Evolutionary conservation across 2,113 vertebrate genomes (phyloP).

Genomic region (Corapipo altera): DNA sequence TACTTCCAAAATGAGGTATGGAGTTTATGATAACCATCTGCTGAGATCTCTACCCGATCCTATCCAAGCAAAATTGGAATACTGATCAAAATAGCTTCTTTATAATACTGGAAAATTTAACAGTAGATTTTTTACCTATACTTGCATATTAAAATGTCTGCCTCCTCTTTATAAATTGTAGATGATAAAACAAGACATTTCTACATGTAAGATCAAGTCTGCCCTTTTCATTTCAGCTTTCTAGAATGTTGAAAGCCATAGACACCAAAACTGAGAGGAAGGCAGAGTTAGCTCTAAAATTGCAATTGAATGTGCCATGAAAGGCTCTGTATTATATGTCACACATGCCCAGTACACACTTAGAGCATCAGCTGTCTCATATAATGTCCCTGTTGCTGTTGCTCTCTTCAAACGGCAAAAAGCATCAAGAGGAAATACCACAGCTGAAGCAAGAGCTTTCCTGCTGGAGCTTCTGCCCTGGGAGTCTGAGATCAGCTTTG

Average conservation of each 20-base stretch:
- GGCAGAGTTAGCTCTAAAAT: neutral
- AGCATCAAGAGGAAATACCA: neutral
- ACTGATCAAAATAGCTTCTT: constrained; percentile 58
- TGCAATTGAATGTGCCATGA: neutral
- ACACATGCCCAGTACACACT: neutral
- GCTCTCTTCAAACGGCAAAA: neutral
- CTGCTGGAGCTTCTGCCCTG: neutral
- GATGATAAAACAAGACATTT: neutral
- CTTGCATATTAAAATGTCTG: neutral
- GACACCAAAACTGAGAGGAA: neutral
- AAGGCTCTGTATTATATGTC: neutral
- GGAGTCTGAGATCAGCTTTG: neutral
- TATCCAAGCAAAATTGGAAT: constrained; percentile 63
- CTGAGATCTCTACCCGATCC: constrained; percentile 46
- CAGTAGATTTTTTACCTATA: constrained; percentile 6
- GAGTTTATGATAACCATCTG: constrained; percentile 71
- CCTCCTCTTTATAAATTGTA: constrained; percentile 8
- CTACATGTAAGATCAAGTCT: neutral
- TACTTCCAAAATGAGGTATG: constrained; percentile 52
- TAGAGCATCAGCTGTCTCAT: neutral
- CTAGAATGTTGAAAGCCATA: neutral
- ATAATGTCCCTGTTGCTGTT: neutral
- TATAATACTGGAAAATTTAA: constrained; percentile 47
- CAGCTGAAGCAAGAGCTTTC: neutral
- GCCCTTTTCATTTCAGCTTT: neutral